phyloP scores from a whole-genome alignment of 1,140 invertebrate genomes.

The Atta cephalotes region DNA sequence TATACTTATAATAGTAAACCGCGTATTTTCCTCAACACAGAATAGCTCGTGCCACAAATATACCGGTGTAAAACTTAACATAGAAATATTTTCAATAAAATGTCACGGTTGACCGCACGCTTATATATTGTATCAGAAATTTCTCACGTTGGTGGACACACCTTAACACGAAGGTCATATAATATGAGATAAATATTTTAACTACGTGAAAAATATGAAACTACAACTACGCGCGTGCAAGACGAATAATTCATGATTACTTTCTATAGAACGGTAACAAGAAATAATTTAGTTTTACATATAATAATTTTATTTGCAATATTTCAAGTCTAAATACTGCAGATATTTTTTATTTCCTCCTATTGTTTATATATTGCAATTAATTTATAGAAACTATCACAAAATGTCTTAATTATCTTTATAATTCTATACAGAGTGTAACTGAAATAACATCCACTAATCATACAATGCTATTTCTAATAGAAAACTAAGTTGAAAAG shows the following conservation, averaged over 20 bases:
- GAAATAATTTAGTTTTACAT: conserved; percentile 8
- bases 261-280: conserved; percentile 25
- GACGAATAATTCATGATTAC: conserved; percentile 18
- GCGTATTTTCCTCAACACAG: neutral
- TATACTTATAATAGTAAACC: neutral
- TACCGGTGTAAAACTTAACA: conserved; percentile 41
- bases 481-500: no score
- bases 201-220: conserved; percentile 24
- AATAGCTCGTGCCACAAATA: neutral
- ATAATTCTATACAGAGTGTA: no score
- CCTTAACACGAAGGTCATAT: conserved; percentile 51
- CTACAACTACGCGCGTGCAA: conserved; percentile 2
- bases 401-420: conserved; percentile 6
- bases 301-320: conserved; percentile 14
- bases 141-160: conserved; percentile 54
- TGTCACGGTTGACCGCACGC: conserved; percentile 32
- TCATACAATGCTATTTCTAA: no score
- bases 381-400: neutral
- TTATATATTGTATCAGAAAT: conserved; percentile 54
- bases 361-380: neutral
- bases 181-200: conserved; percentile 55
- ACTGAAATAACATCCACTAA: no score
- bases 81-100: conserved; percentile 55
- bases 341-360: neutral
- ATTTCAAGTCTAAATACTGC: neutral